Base-by-base conservation (phyloP, 2,888 invertebrate genomes). In the Nomada hirtipes region DNA sequence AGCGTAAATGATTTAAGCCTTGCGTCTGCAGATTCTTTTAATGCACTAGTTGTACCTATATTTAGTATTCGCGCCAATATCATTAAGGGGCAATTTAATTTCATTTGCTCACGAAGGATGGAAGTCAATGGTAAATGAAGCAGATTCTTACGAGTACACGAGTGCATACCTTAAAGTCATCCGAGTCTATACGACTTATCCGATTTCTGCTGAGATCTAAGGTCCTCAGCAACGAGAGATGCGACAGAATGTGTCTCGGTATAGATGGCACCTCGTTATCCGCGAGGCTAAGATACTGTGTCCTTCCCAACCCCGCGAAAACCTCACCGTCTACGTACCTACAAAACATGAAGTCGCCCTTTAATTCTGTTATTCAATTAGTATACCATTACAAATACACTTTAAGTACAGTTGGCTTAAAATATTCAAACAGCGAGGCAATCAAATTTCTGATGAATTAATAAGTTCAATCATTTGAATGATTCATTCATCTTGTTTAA, bases 151-250 rank as follows among this genome's bases (percentile, higher is more conserved):
- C 47, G 36, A 36, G 20, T 63, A 65, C 42, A 13, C 20, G 47
- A 11, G 26, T 63, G 64, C 94, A 94, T 94, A 97, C 97, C 94
- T 95, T 96, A 87, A 98, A 96, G 91, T 97, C 97, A 70, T 96
- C 96, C 84, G 96, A 95, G 44, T 96, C 95, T 71, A 99, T 95
- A 69, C 96, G 95, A 79, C 95, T 95, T 87, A 99, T 96, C 87
- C 96, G 96, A 91, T 98, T 97, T 86, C 98, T 95, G 87, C 97
- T 97, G 78, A 99, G 94, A 93, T 98, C 98, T 80, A 98, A 94
- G 1, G 97, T 97, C 91, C 96, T 96, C 76, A 98, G 95, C 86
- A 96, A 96, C 0, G 97, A 97, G 94, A 98, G 95, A 90, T 97
- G 96, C 70, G 96, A 95, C 79, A 97, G 95, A 63, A 97, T 96